phyloP scores from a whole-genome alignment of 2,797 vertebrate genomes.

The Eurystomus glaucurus region DNA sequence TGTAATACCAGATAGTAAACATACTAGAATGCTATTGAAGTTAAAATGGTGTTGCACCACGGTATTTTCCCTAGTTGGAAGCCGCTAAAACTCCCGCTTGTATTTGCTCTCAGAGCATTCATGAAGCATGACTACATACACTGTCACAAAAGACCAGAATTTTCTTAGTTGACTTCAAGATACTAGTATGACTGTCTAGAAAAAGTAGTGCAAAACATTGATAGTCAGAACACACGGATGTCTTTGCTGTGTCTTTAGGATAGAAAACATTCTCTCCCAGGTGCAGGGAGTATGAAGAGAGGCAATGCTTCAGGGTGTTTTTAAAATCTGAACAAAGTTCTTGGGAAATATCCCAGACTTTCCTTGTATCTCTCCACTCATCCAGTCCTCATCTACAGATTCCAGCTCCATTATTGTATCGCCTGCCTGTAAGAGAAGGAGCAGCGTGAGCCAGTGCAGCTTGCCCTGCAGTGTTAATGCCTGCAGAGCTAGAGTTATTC shows the following conservation, averaged over 20 bases:
- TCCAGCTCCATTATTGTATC: constrained; percentile 89
- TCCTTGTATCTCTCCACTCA: constrained; percentile 89
- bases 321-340: constrained; percentile 88
- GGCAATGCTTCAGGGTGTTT: constrained; percentile 66
- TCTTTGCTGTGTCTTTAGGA: constrained; percentile 59
- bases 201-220: constrained; percentile 87
- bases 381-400: constrained; percentile 91
- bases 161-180: constrained; percentile 62
- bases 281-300: neutral
- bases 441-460: neutral
- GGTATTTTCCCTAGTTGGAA: neutral
- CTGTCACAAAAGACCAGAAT: constrained; percentile 24
- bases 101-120: constrained; percentile 3
- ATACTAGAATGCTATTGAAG: constrained; percentile 46
- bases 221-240: constrained; percentile 71
- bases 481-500: neutral
- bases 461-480: neutral
- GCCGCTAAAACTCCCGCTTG: neutral
- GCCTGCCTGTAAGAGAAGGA: constrained; percentile 85
- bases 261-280: constrained; percentile 55
- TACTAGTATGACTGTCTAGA: constrained; percentile 73
- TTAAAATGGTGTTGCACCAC: constrained; percentile 62
- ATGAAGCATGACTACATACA: constrained; percentile 16
- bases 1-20: constrained; percentile 56
- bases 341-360: constrained; percentile 91